phyloP scores from a whole-genome alignment of 2,113 vertebrate species.

The Solenodon paradoxus region DNA sequence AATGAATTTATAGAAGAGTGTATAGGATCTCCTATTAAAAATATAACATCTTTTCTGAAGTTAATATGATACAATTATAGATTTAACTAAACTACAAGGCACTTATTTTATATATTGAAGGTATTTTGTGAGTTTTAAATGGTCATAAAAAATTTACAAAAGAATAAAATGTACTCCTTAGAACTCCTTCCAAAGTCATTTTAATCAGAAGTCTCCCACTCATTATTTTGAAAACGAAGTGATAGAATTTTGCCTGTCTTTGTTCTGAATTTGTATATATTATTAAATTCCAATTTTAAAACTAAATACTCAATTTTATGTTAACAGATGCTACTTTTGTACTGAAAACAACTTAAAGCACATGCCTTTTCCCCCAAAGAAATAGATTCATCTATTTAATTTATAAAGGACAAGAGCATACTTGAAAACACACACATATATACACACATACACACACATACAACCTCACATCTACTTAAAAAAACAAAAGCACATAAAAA shows the following conservation, averaged over 20 bases:
- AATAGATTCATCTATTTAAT: not conserved
- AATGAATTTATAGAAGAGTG: not conserved
- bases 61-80: not conserved
- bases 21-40: not conserved
- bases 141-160: not conserved
- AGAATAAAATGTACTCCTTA: not conserved
- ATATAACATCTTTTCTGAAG: not conserved
- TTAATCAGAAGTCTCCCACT: not conserved
- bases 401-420: not conserved
- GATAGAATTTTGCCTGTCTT: not conserved
- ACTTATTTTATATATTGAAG: conserved; percentile 11
- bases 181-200: not conserved
- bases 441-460: not conserved
- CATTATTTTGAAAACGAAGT: not conserved
- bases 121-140: not conserved
- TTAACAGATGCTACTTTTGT: not conserved
- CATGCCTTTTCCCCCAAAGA: not conserved
- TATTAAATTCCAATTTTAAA: not conserved
- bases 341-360: not conserved
- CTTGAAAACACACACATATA: not conserved
- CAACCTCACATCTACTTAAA: not conserved
- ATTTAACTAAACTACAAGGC: not conserved
- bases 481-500: not conserved
- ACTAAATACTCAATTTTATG: not conserved
- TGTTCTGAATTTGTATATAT: not conserved